Evolutionary conservation across 1,140 invertebrate species (phyloP), one percentile per base, ranked within the genome.

Genomic region (Zaprionus capensis): DNA sequence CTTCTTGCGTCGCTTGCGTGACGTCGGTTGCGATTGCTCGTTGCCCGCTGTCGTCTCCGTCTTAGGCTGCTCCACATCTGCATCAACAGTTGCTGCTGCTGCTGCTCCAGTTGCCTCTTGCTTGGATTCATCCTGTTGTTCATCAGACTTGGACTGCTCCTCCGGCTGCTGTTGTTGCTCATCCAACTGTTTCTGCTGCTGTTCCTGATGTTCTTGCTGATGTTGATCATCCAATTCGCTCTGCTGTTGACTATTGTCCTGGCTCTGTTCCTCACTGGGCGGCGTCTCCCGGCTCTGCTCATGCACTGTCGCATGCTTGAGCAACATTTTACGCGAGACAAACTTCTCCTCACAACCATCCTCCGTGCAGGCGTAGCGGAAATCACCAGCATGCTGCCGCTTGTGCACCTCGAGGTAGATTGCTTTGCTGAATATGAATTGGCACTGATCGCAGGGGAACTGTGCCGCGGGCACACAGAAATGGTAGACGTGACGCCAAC

Each of bases 401-500:
- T 96, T 96, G 86, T 98, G 97, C 22, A 98, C 97, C 92, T 96
- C 96, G 31, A 97, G 93, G 20, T 95, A 95, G n/a, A 97, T 96
- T 6, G 97, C 96, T 84, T 94, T 95, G 2, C 95, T 94, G 86
- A 97, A 97, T 63, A 94, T 95, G 9, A 95, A 93, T 83, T 94
- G 95, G 91, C 97, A 98, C 80, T 97, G 96, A 72, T 97, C 97
- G 93, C 97, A 98, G 2, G 94, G 93, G 92, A 97, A 97, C 28
- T 94, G 93, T 15, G 94, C 93, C 5, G 97, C 96, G 20, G 97
- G 97, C 70, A 96, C 95, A 90, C 97, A 98, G 88, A 97, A 98
- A 87, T 98, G 97, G 93, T 97, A 98, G 11, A 97, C 96, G 92
- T 97, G 96, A 0, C 96, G 96, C 97, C 97, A 98, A 79, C 97